Evolutionary conservation across 2,888 invertebrate genomes (phyloP).

Genomic region (Andrena haemorrhoa): DNA sequence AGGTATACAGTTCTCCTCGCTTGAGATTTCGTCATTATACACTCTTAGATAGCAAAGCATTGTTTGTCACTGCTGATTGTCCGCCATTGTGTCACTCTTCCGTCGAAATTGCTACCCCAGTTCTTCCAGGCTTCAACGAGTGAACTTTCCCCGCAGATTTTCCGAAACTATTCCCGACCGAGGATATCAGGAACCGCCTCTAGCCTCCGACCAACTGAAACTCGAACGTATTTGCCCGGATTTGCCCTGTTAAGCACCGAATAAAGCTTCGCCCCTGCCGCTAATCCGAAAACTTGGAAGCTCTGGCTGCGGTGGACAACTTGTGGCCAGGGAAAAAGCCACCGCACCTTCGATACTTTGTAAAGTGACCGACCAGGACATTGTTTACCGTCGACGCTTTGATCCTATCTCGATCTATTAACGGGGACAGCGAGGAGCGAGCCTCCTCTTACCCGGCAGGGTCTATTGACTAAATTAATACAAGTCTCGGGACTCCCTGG

Average conservation of each 20-base stretch:
- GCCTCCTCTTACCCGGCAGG: background rate
- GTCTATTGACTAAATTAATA: conserved; percentile 48
- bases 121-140: background rate
- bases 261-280: background rate
- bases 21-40: background rate
- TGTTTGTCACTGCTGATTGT: background rate
- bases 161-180: background rate
- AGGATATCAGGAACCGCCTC: background rate
- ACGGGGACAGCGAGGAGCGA: conserved; percentile 5
- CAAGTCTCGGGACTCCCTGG: conserved; percentile 22
- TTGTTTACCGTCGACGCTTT: conserved; percentile 32
- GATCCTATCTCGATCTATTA: conserved; percentile 22
- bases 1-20: background rate
- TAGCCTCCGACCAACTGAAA: background rate
- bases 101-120: background rate
- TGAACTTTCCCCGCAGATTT: background rate
- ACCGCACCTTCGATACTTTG: conserved; percentile 3
- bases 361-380: conserved; percentile 4
- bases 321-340: background rate
- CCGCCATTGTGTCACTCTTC: background rate
- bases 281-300: conserved; percentile 4
- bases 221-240: background rate
- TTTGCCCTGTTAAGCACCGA: conserved; percentile 1
- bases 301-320: background rate
- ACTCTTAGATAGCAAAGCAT: background rate